Conservation (phyloP, 23 tunicate species). For the Styela plicata region DNA sequence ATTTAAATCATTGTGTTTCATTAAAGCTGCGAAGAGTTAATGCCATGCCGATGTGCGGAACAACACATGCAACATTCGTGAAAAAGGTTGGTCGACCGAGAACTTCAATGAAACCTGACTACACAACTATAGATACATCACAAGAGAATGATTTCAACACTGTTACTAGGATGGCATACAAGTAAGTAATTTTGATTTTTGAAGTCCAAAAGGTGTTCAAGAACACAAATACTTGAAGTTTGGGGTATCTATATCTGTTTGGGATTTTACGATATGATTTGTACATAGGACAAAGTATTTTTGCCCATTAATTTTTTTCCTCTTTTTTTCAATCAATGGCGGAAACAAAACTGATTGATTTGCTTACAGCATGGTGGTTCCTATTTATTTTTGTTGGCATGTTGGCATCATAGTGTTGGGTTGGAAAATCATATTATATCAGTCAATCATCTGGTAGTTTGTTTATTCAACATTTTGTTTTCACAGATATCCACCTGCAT, state of each 20-base stretch:
- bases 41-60: not conserved
- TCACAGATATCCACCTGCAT: constrained; percentile 76
- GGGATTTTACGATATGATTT: no score
- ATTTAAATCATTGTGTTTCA: no score
- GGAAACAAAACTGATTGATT: no score
- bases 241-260: no score
- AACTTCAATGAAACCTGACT: constrained; percentile 68
- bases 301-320: no score
- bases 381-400: no score
- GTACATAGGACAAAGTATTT: no score
- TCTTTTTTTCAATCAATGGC: no score
- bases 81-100: constrained; percentile 73
- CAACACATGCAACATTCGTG: constrained; percentile 68
- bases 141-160: constrained; percentile 83
- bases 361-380: no score
- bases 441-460: not conserved
- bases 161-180: constrained; percentile 53
- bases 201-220: no score
- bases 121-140: constrained; percentile 54
- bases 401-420: no score
- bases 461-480: not conserved
- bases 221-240: no score
- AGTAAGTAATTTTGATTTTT: constrained; percentile 52
- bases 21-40: not conserved
- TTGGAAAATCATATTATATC: not conserved